Conservation (phyloP, 1,140 invertebrate genomes). For the Brachionus koreanus region DNA sequence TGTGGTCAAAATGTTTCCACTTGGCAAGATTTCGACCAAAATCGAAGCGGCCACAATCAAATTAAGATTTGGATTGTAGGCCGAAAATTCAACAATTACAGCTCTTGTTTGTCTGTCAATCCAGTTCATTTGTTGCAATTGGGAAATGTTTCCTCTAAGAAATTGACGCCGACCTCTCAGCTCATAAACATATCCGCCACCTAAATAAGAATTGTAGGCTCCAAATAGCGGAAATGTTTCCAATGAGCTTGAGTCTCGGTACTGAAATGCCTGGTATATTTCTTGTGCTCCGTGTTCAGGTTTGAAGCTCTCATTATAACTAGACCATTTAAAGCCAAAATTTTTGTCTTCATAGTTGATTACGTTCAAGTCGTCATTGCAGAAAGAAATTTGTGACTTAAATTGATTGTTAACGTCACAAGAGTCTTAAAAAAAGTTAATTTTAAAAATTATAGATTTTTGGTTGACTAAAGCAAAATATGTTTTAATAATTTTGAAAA, state of each 20-base stretch:
- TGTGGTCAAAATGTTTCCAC: conserved; percentile 60
- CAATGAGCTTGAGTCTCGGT: conserved; percentile 53
- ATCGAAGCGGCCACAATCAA: conserved; percentile 61
- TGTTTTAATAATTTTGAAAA: too few species aligned
- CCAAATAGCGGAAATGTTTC: conserved; percentile 60
- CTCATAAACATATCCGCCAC: conserved; percentile 62
- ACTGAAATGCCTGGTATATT: conserved; percentile 53
- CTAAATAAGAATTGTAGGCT: conserved; percentile 59
- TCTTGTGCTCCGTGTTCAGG: neutral
- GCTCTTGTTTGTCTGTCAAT: too few species aligned
- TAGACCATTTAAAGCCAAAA: conserved; percentile 46
- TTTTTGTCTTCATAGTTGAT: neutral
- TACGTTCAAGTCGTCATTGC: neutral
- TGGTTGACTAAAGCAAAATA: too few species aligned
- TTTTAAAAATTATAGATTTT: too few species aligned
- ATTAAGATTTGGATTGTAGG: conserved; percentile 58
- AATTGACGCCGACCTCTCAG: conserved; percentile 56
- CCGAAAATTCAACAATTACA: too few species aligned
- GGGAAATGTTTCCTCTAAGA: conserved; percentile 53
- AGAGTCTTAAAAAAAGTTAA: neutral
- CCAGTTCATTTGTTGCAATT: neutral
- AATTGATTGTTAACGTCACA: neutral
- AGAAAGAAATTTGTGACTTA: neutral
- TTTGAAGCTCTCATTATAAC: conserved; percentile 46
- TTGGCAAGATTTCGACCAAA: conserved; percentile 60